Evolutionary conservation across 64 coral and sea anemone genomes (phyloP).

Genomic region (Montipora efflorescens): DNA sequence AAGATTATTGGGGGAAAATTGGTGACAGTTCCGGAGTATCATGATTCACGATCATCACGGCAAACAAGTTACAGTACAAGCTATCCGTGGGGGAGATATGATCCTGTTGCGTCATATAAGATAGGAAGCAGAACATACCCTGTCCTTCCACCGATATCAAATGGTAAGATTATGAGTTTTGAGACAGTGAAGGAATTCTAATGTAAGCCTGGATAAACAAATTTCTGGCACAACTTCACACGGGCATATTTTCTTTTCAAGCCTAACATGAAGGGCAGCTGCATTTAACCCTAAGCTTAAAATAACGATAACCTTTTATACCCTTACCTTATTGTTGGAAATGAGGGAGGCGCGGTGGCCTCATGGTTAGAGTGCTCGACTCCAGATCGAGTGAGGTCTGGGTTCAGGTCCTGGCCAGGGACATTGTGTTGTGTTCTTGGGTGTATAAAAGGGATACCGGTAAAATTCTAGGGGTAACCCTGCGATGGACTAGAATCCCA

Average conservation of each 20-base stretch:
- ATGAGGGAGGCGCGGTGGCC: neutral
- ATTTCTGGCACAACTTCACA: no score
- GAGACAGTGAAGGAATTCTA: neutral
- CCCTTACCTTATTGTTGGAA: neutral
- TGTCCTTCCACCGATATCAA: constrained; percentile 76
- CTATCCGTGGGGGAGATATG: constrained; percentile 33
- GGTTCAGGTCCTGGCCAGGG: no score
- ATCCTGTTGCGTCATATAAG: neutral
- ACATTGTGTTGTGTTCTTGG: no score
- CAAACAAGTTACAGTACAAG: constrained; percentile 1
- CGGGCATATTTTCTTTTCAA: no score
- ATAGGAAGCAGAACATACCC: constrained; percentile 47
- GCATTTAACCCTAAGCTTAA: no score
- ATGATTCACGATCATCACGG: neutral
- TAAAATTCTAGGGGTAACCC: no score
- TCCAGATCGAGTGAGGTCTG: no score
- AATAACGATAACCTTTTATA: no score
- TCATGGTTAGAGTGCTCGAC: no score
- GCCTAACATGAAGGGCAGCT: no score
- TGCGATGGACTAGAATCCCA: no score
- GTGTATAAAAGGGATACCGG: no score
- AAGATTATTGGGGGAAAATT: constrained; percentile 87
- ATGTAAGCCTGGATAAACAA: neutral
- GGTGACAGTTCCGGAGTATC: constrained; percentile 47
- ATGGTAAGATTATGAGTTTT: constrained; percentile 26